phyloP scores from a whole-genome alignment of 2,113 vertebrate species.

The Macrotus californicus region DNA sequence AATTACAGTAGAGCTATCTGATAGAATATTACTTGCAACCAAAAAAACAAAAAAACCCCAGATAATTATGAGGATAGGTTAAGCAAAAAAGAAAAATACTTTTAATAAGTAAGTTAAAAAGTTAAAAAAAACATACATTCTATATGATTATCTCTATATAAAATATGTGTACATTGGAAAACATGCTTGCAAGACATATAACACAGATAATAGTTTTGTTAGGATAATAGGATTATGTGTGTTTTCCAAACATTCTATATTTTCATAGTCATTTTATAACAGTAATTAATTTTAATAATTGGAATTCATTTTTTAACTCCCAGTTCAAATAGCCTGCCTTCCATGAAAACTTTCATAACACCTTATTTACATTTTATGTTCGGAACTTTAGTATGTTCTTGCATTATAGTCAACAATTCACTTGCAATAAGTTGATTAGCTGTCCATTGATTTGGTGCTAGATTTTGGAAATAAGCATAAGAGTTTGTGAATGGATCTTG shows the following conservation, averaged over 20 bases:
- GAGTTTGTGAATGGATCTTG: not conserved
- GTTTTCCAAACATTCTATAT: not conserved
- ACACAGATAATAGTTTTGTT: not conserved
- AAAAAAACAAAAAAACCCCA: too few species aligned
- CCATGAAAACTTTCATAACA: not conserved
- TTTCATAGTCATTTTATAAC: not conserved
- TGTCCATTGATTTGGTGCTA: not conserved
- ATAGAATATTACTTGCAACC: not conserved
- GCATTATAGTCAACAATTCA: not conserved
- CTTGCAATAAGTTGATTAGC: not conserved
- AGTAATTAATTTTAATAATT: not conserved
- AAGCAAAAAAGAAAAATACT: not conserved
- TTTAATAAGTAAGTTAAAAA: not conserved
- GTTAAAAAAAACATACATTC: not conserved
- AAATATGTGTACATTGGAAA: not conserved
- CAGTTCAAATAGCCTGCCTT: not conserved
- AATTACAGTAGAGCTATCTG: not conserved
- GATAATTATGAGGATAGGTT: not conserved
- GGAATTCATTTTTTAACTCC: not conserved
- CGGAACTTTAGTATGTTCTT: not conserved
- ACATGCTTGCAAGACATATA: not conserved
- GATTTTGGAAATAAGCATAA: not conserved
- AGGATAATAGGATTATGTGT: not conserved
- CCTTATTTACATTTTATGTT: not conserved
- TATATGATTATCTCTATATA: not conserved